phyloP scores from a whole-genome alignment of 2,888 invertebrate genomes.

The Myopa tessellatipennis region DNA sequence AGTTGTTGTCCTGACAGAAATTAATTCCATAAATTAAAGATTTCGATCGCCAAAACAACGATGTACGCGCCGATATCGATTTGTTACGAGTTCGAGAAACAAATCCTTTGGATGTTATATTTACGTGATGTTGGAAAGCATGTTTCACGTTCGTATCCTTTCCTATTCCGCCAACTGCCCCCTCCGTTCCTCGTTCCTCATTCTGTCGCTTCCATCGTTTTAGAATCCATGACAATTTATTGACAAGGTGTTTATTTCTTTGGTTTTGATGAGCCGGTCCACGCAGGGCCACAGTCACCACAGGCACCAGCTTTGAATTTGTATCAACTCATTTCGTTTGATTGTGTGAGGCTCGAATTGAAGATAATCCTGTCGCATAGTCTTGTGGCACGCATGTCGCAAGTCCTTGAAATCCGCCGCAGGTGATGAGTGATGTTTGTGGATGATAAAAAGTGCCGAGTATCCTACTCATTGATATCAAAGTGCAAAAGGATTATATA shows the following conservation, averaged over 20 bases:
- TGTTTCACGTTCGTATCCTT: background rate
- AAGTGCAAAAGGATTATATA: conserved; percentile 16
- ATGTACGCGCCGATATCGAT: no score
- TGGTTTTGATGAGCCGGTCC: background rate
- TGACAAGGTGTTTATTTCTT: conserved; percentile 19
- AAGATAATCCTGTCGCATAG: conserved; percentile 18
- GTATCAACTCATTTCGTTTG: background rate
- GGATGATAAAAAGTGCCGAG: no score
- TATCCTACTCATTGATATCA: background rate
- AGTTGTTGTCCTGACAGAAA: background rate
- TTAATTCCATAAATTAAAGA: background rate
- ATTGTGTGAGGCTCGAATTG: background rate
- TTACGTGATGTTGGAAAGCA: conserved; percentile 12
- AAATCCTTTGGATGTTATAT: background rate
- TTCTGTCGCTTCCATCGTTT: background rate
- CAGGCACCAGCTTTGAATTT: background rate
- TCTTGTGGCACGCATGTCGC: conserved; percentile 6
- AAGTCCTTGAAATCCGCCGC: conserved; percentile 16
- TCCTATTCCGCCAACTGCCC: background rate
- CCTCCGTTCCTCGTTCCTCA: background rate
- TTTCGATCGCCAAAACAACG: background rate
- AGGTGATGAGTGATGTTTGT: conserved; percentile 1
- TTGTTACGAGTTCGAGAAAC: no score
- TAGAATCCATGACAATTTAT: background rate
- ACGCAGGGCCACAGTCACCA: background rate